Evolutionary conservation across 2,113 vertebrate species (phyloP).

Genomic region (Polypterus senegalus): DNA sequence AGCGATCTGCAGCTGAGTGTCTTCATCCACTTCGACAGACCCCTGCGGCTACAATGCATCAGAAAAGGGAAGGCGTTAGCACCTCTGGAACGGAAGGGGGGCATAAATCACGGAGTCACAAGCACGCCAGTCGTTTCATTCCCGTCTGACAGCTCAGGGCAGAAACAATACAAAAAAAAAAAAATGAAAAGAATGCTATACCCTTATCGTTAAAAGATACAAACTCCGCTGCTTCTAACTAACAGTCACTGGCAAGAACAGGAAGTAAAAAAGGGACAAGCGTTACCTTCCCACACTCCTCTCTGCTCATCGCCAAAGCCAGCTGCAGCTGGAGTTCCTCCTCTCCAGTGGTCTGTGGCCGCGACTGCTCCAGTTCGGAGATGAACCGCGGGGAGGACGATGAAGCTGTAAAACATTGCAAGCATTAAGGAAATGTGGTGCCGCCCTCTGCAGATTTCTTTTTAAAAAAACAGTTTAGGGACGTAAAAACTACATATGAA

Average conservation of each 20-base stretch:
- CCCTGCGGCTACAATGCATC: constrained; percentile 37
- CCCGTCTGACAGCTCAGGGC: too few relatives aligned
- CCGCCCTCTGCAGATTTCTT: too few relatives aligned
- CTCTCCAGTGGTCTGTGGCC: constrained; percentile 78
- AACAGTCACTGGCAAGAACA: too few relatives aligned
- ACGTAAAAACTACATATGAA: too few relatives aligned
- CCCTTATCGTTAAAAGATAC: too few relatives aligned
- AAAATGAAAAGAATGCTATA: not conserved
- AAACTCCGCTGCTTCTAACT: too few relatives aligned
- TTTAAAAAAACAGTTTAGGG: too few relatives aligned
- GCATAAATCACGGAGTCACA: not conserved
- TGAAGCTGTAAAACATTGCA: constrained; percentile 47
- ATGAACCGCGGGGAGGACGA: constrained; percentile 61
- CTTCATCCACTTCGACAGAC: constrained; percentile 68
- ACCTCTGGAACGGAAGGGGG: not conserved
- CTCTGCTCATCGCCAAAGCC: constrained; percentile 87
- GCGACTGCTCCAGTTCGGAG: constrained; percentile 80
- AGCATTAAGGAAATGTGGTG: constrained; percentile 1
- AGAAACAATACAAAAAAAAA: not conserved
- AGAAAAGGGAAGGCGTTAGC: constrained; percentile 34
- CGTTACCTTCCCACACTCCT: constrained; percentile 85
- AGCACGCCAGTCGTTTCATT: not conserved
- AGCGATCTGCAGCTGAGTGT: constrained; percentile 84
- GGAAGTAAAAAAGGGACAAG: not conserved
- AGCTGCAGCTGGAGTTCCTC: constrained; percentile 92